Percentiles rank a stretch among this genome's conserved stretches.
These are phyloP conservation scores for Spodoptera frugiperda DNA, from an alignment of 1,140 invertebrate genomes.

Conservation along the genomic window DNA sequence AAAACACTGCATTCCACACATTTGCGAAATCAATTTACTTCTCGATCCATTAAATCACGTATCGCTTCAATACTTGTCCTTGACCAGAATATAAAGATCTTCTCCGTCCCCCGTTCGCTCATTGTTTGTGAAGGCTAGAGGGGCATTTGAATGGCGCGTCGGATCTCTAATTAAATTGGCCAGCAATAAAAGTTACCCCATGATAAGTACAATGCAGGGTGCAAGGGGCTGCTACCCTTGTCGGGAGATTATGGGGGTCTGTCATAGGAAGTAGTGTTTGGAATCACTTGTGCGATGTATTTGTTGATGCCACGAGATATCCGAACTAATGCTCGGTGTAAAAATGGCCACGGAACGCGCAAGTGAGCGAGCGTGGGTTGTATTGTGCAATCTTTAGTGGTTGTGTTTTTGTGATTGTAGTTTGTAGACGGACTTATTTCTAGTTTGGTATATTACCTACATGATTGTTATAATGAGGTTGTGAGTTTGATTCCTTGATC, in stretches of 20 bases:
- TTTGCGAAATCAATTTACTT: constrained; percentile 83
- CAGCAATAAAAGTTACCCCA: constrained; percentile 82
- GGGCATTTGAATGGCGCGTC: constrained; percentile 62
- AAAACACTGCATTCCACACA: constrained; percentile 49
- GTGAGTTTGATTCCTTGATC: too few relatives aligned
- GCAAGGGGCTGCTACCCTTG: constrained; percentile 72
- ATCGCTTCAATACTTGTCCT: constrained; percentile 74
- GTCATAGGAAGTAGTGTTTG: constrained; percentile 60
- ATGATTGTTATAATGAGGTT: too few relatives aligned
- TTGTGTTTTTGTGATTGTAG: background rate
- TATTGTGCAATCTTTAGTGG: background rate
- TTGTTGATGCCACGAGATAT: constrained; percentile 41
- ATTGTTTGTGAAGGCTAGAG: constrained; percentile 39
- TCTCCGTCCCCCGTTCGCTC: constrained; percentile 45
- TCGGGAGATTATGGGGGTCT: constrained; percentile 61
- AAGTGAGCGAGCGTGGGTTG: background rate
- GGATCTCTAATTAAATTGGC: constrained; percentile 64
- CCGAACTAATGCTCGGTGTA: constrained; percentile 2
- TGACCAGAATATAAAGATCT: constrained; percentile 59
- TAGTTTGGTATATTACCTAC: too few relatives aligned
- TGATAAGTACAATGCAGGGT: constrained; percentile 77
- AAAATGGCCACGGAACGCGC: background rate
- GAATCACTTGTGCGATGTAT: constrained; percentile 64
- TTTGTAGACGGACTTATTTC: background rate
- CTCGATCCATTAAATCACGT: constrained; percentile 80